Base-by-base conservation (phyloP, 2,113 vertebrate genomes). In the Siniperca chuatsi region DNA sequence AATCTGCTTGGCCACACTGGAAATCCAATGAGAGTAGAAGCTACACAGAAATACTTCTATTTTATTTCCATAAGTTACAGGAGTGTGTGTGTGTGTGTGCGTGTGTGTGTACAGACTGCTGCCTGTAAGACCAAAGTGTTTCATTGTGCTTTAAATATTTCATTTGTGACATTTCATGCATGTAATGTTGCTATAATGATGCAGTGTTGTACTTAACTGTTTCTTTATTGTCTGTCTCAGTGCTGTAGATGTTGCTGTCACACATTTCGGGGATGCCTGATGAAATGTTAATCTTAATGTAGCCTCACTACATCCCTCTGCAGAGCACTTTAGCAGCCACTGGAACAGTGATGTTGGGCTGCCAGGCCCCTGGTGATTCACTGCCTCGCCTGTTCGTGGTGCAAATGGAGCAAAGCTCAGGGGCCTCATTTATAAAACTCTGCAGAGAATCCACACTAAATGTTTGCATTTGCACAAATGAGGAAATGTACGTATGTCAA, bases 1-100 rank as follows among this genome's bases (percentile, higher is more conserved):
- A 70, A 57, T 81, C 83, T 76, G 79, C 83, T 70, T 15, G 70
- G 87, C 83, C 72, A 40, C 50, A 8, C 80, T 64, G 55, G 37
- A 48, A 68, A 78, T 54, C 71, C 61, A 65, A 48, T 7, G 40
- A 55, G 35, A 71, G 60, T 8, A 44, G 33, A 67, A 29, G 23
- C 42, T 54, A 2, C 13, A 8, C 9, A 52, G 6, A 46, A 33
- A 65, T 57, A 57, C 40, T 29, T 54, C 0, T 18, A 13, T 42
- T 42, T 57, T 52, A 44, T 80, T 61, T 48, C 29, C 69, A 44
- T 57, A 58, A 21, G 8, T 29, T n/a, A 46, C 50, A 37, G 65
- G 57, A 2, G 16, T 68, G 37, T 37, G 52, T 37, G 48, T 37
- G 52, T 37, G 48, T 60, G 52, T 4, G 42, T 64, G 54, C 1